Percentiles rank a stretch among this genome's conserved stretches.
Conservation (phyloP, 2,888 invertebrate species). For the Leptinotarsa rubiginosa region DNA sequence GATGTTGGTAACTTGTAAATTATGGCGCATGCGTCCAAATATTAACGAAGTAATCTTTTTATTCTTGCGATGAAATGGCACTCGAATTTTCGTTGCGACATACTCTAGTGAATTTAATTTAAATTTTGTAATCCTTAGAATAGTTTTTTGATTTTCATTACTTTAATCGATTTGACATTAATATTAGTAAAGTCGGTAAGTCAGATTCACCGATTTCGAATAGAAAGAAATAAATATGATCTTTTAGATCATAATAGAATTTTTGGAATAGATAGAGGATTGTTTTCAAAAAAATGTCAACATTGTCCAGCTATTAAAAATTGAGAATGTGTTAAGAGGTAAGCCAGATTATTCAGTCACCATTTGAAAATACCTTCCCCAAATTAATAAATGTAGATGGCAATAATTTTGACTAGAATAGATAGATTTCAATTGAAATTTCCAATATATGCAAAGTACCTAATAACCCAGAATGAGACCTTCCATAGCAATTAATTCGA, state of each 20-base stretch:
- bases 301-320: slow-evolving; percentile 34
- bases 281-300: slow-evolving; percentile 30
- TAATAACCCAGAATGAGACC: too few species aligned
- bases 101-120: slow-evolving; percentile 28
- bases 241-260: slow-evolving; percentile 42
- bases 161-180: slow-evolving; percentile 22
- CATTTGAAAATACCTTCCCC: slow-evolving; percentile 11
- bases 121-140: slow-evolving; percentile 35
- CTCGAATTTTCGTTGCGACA: slow-evolving; percentile 43
- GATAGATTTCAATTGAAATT: too few species aligned
- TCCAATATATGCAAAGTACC: too few species aligned
- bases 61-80: slow-evolving; percentile 47
- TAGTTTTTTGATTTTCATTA: slow-evolving; percentile 29
- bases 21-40: slow-evolving; percentile 40
- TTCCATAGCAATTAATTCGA: too few species aligned
- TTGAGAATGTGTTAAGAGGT: slow-evolving; percentile 42
- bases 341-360: slow-evolving; percentile 21
- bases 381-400: slow-evolving; percentile 30
- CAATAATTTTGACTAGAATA: slow-evolving; percentile 32
- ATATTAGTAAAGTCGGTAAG: slow-evolving; percentile 23
- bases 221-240: slow-evolving; percentile 24
- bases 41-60: slow-evolving; percentile 46
- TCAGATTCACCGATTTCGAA: slow-evolving; percentile 33
- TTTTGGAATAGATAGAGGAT: slow-evolving; percentile 40
- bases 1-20: neutral